phyloP scores from a whole-genome alignment of 2,797 vertebrate genomes.

The Xiphorhynchus erythropygius region DNA sequence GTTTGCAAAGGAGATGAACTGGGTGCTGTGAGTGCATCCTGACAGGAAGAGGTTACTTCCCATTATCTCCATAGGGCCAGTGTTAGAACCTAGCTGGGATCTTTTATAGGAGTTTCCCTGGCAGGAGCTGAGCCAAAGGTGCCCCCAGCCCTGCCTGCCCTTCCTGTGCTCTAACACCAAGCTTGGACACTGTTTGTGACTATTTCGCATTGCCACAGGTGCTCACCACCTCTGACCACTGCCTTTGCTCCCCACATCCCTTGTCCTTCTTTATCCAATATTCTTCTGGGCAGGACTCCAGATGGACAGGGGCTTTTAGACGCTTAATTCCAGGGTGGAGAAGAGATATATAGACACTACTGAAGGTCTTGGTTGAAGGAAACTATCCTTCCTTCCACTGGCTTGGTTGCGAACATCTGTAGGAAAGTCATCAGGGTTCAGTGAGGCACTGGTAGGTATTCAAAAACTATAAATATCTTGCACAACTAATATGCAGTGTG shows the following conservation, averaged over 20 bases:
- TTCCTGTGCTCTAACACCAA: neutral
- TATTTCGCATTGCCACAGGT: neutral
- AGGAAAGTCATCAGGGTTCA: neutral
- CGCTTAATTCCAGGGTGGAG: neutral
- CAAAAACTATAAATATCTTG: neutral
- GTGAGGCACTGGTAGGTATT: neutral
- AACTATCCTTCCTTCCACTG: rapidly evolving
- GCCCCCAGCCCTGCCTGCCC: neutral
- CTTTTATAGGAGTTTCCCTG: neutral
- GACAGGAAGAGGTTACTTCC: neutral
- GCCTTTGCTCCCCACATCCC: neutral
- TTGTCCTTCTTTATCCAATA: neutral
- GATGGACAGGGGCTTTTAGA: neutral
- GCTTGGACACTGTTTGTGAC: neutral
- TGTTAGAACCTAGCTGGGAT: rapidly evolving
- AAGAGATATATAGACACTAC: rapidly evolving
- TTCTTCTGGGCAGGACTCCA: neutral
- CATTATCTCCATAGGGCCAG: rapidly evolving
- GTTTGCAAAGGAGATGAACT: neutral
- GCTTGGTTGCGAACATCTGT: neutral
- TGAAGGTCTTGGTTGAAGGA: neutral
- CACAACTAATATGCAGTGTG: neutral
- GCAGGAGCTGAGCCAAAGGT: rapidly evolving
- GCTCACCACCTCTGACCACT: neutral
- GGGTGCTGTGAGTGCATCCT: neutral